Percentiles rank a stretch among this genome's conserved stretches.
phyloP scores from a whole-genome alignment of 2,888 invertebrate species.

The Tanypteryx hageni region DNA sequence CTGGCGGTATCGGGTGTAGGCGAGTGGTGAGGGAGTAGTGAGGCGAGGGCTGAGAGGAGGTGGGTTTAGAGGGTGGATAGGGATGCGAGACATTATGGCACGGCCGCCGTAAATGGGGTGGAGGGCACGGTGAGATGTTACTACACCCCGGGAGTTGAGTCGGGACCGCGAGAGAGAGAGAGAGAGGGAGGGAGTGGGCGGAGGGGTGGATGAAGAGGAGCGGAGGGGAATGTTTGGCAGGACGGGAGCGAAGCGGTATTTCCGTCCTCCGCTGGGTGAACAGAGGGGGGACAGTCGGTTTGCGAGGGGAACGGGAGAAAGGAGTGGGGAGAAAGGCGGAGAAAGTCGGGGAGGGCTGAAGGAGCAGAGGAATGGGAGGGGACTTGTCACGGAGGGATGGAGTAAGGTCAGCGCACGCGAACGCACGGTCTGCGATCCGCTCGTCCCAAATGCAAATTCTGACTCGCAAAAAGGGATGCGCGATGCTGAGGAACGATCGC shows the following conservation, averaged over 20 bases:
- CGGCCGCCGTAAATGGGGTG: not conserved
- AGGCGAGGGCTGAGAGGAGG: not conserved
- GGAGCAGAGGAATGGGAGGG: not conserved
- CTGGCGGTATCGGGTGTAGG: not conserved
- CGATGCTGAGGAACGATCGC: not conserved
- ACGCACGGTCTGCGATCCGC: not conserved
- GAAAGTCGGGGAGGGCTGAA: not conserved
- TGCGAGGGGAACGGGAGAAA: too few relatives aligned
- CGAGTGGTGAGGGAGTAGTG: not conserved
- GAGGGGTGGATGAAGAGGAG: not conserved
- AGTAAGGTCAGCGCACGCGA: slow-evolving; percentile 3
- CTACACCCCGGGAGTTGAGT: too few relatives aligned
- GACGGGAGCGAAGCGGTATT: not conserved
- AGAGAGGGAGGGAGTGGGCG: not conserved
- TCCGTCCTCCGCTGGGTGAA: not conserved
- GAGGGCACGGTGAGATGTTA: too few relatives aligned
- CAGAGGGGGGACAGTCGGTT: not conserved
- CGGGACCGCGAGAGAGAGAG: not conserved
- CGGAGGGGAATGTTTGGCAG: not conserved
- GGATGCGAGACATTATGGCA: not conserved
- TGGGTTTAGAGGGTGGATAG: too few relatives aligned
- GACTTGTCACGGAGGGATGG: not conserved
- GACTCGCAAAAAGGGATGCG: not conserved
- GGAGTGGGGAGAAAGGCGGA: too few relatives aligned
- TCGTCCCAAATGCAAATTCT: slow-evolving; percentile 32